Evolutionary conservation across 92 coral and sea anemone species (phyloP), one percentile per base, ranked within the genome.

Genomic region (Zoanthus sansibaricus): DNA sequence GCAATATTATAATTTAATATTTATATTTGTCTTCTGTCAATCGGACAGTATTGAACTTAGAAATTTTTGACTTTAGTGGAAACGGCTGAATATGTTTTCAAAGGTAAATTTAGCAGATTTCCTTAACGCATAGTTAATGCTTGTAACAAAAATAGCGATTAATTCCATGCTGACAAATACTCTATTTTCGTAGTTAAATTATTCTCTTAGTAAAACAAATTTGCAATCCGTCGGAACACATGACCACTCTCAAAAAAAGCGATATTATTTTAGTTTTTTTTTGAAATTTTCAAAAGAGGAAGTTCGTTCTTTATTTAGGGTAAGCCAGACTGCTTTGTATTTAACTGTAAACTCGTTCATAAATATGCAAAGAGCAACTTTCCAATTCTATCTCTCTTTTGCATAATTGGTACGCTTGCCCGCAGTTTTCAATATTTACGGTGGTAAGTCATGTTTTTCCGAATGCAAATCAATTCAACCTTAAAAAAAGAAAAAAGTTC

Each of bases 401-500:
- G 58, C 85, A 80, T 80, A 80, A 80, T 80, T 80, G 61, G 85
- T 66, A 75, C 66, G 85, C 66, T 80, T 66, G 33, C 75, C 20
- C 61, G 51, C 73, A 80, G 58, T 80, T 46, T 18, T 48, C 75
- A 67, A 80, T 66, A 64, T 80, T 80, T 80, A 37, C n/a, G 59
- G 73, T 66, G 59, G 17, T 45, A 9, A 44, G 72, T 62, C 51
- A 59, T 18, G 7, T 54, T 67, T 5, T 47, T 52, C 45, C 21
- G 44, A 67, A 79, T 17, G 17, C 5, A 10, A 16, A 18, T 20
- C 3, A 30, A 13, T 30, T 69, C 33, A 69, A 21, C 18, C 18
- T 13, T 48, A 13, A 7, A 6, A 18, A 17, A 66, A 48, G 20
- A 4, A 5, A n/a, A 37, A 62, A 17, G 55, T 49, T n/a, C 25